These are phyloP conservation scores for Trachelus tabidus DNA, from an alignment of 2,888 invertebrate species.

Conservation along the genomic window DNA sequence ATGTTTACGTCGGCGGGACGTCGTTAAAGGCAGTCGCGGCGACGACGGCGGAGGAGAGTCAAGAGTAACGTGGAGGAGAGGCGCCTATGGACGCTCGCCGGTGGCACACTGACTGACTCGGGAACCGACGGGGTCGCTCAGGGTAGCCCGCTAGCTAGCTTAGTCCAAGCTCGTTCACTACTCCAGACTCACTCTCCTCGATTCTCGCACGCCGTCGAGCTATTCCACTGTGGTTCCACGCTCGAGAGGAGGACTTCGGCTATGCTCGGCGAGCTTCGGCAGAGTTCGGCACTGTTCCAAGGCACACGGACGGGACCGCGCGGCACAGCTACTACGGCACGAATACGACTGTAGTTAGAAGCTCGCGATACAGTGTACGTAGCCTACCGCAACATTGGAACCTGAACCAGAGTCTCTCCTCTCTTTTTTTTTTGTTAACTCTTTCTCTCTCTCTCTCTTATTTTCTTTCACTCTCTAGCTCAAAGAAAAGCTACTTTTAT, in stretches of 20 bases:
- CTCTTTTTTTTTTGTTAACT: constrained; percentile 25
- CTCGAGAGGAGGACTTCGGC: constrained; percentile 71
- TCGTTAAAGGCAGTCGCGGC: not conserved
- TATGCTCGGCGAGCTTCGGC: constrained; percentile 70
- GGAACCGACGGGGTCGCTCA: constrained; percentile 39
- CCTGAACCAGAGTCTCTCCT: not conserved
- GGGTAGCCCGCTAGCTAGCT: constrained; percentile 52
- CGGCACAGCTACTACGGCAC: constrained; percentile 57
- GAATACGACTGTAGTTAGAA: constrained; percentile 36
- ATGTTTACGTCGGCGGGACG: constrained; percentile 25
- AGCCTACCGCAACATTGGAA: constrained; percentile 4
- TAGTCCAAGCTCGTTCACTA: constrained; percentile 34
- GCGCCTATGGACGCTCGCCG: constrained; percentile 49
- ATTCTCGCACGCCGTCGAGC: constrained; percentile 18
- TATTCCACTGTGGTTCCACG: constrained; percentile 49
- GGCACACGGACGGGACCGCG: constrained; percentile 31
- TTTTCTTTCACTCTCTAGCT: constrained; percentile 15
- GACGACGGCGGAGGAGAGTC: not conserved
- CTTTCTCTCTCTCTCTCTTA: constrained; percentile 19
- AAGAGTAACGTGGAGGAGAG: not conserved
- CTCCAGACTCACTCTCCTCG: constrained; percentile 11
- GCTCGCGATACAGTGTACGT: not conserved
- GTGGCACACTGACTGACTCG: constrained; percentile 67
- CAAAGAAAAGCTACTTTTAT: constrained; percentile 41
- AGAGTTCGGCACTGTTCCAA: constrained; percentile 56